phyloP scores from a whole-genome alignment of 2,888 invertebrate species.

The Sericinus montela region DNA sequence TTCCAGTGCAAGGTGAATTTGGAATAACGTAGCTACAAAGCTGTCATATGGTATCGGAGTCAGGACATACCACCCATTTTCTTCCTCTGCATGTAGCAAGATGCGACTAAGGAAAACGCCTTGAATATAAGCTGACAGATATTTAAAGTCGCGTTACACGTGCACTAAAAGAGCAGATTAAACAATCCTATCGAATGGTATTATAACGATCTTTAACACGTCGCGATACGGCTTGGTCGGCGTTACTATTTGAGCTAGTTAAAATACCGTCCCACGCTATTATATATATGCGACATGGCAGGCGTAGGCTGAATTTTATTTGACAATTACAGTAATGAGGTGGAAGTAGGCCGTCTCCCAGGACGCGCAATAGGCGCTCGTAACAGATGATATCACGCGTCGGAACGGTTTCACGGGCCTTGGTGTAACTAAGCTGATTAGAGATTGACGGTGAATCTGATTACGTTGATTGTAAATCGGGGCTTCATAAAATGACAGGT shows the following conservation, averaged over 20 bases:
- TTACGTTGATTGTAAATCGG: neutral
- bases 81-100: too few relatives aligned
- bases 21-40: too few relatives aligned
- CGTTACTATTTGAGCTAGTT: conserved; percentile 7
- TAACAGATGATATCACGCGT: conserved; percentile 13
- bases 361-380: conserved; percentile 35
- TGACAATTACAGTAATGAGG: conserved; percentile 49
- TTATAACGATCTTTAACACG: neutral
- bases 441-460: neutral
- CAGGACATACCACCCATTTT: too few relatives aligned
- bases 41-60: neutral
- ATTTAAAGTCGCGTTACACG: conserved; percentile 2
- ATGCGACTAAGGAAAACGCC: too few relatives aligned
- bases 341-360: conserved; percentile 49
- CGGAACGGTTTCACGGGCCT: neutral
- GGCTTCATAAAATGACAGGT: neutral
- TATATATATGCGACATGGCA: conserved; percentile 21
- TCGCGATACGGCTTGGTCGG: neutral
- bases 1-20: neutral
- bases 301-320: conserved; percentile 30
- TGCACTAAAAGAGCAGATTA: neutral
- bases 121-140: too few relatives aligned
- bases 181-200: too few relatives aligned
- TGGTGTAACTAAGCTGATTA: neutral
- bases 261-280: conserved; percentile 35